Base-by-base conservation (phyloP, 1,140 invertebrate species). In the Orchestia grillus region DNA sequence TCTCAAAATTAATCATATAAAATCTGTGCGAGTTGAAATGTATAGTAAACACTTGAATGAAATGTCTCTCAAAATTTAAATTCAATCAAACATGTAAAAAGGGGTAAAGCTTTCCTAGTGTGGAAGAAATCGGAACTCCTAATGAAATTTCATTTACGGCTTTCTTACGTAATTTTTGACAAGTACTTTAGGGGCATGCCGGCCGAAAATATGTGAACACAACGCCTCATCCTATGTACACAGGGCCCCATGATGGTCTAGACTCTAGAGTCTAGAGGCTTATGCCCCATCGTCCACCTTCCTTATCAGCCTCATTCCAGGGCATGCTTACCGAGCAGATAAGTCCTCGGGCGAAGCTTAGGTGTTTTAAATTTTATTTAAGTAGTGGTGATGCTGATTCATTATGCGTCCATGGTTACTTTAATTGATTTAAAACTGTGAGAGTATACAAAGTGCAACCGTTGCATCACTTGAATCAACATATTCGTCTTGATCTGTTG, bases 221-320 rank as follows among this genome's bases (percentile, higher is more conserved):
- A 77, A 28, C 36, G 62, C 28, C 62, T 77, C 28, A 19, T 36
- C 62, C 28, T 23, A n/a, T n/a, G n/a, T n/a, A 77, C 62, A 77
- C 28, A 41, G 88, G 36, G 88, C 88, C 88, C 42, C 11, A 90
- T 90, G 36, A 90, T 90, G 88, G 42, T 90, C 41, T n/a, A n/a
- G n/a, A n/a, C n/a, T n/a, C n/a, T n/a, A n/a, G n/a, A n/a, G n/a
- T n/a, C n/a, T 28, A 90, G 88, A 41, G 88, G 88, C 88, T 90
- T 90, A 90, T 90, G 42, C 41, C 3, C 41, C 43, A 41, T 90
- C 88, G 36, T 90, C 88, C 43, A 90, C 88, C 88, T 42, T 41
- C 88, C 88, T 90, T 90, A 90, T 90, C 88, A 90, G 88, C 88
- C 43, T 90, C 88, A 90, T 41, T 44, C 42, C 88, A 90, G 88